Evolutionary conservation across 2,888 invertebrate species (phyloP), one percentile per base, ranked within the genome.

Genomic region (Schrankia costaestrigalis): DNA sequence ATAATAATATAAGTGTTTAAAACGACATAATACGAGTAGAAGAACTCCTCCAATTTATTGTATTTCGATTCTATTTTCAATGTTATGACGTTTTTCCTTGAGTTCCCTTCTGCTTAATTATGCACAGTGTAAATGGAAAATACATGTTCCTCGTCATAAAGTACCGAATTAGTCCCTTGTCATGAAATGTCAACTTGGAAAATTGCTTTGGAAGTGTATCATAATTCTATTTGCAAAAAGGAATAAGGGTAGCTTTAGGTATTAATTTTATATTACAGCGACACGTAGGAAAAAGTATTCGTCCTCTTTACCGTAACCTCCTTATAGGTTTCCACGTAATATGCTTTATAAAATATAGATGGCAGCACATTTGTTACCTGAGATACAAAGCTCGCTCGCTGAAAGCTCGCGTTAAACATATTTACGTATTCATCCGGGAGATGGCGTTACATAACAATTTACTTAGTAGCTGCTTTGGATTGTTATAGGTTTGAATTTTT

Each of bases 371-470:
- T 12, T 24, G 12, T 17, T 10, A 8, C 12, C 6, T n/a, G 19
- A 15, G 11, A 22, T n/a, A n/a, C n/a, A n/a, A n/a, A n/a, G n/a
- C n/a, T n/a, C n/a, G n/a, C n/a, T n/a, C n/a, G n/a, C n/a, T n/a
- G n/a, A n/a, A n/a, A n/a, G n/a, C n/a, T n/a, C n/a, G n/a, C n/a
- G n/a, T n/a, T n/a, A n/a, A n/a, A n/a, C n/a, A n/a, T n/a, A 8
- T 10, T 46, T 27, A 3, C 17, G 1, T 3, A 3, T 11, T 0
- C n/a, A 4, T 1, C 3, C 1, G 1, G 21, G 22, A 54, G 54
- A 51, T 54, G 54, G 54, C 56, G 56, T 22, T 51, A 11, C 5
- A 11, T n/a, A n/a, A n/a, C n/a, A n/a, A n/a, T n/a, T n/a, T n/a
- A n/a, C n/a, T n/a, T n/a, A n/a, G n/a, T n/a, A n/a, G n/a, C n/a